Conservation (phyloP, 1,140 invertebrate species). For the Ips nitidus region DNA sequence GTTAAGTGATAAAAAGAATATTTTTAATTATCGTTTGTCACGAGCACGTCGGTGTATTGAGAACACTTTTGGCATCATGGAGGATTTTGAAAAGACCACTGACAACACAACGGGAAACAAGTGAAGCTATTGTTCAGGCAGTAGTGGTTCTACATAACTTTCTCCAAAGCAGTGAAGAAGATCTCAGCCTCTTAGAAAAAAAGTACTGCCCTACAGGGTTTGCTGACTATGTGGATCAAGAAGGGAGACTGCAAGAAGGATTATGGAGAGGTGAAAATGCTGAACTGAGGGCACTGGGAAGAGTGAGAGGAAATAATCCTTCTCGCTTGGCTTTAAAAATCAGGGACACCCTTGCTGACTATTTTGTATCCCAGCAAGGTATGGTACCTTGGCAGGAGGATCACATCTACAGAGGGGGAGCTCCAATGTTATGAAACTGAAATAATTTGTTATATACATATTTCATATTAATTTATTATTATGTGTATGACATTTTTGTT, state of each 20-base stretch:
- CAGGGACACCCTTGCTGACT: neutral
- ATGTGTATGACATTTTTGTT: no score
- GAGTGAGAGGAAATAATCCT: neutral
- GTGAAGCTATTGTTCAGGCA: neutral
- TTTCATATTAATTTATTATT: no score
- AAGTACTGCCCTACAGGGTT: neutral
- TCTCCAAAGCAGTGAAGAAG: neutral
- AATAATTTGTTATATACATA: no score
- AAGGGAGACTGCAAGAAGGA: neutral
- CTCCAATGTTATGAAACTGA: no score
- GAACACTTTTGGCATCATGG: neutral
- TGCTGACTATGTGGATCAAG: neutral
- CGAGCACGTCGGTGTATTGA: neutral
- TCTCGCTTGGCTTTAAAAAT: neutral
- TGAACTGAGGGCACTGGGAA: neutral
- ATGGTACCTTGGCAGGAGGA: neutral
- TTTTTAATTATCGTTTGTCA: neutral
- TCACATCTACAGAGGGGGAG: neutral
- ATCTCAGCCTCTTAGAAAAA: neutral
- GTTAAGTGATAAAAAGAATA: neutral
- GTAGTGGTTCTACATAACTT: neutral
- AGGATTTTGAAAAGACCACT: neutral
- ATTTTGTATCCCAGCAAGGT: neutral
- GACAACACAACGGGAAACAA: neutral
- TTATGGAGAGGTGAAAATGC: neutral